Evolutionary conservation across 2,113 vertebrate species (phyloP), one percentile per base, ranked within the genome.

Genomic region (Myiagra hebetior): DNA sequence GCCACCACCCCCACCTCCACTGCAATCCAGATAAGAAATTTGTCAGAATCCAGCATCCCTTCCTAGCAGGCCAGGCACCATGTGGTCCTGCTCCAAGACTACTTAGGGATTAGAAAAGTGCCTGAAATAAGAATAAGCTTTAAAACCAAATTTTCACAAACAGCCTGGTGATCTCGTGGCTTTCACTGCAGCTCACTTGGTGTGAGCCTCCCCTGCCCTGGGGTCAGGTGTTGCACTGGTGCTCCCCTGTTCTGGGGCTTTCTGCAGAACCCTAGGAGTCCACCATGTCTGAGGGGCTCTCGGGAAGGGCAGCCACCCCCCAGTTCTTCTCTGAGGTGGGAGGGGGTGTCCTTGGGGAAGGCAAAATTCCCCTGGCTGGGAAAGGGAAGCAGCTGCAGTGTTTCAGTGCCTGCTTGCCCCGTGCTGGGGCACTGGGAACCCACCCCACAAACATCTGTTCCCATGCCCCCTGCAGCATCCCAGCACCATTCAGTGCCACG

Each of bases 121-220:
- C 92, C 76, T 93, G 89, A 96, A 95, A 94, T 72, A 89, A 68
- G 65, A 91, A 94, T 83, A 72, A 96, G 81, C 84, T 96, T 94
- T 8, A 8, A 28, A 70, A 2, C 3, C 20, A 42, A 10, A 22
- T 35, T 52, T 81, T 46, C 64, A 64, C 91, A 60, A 91, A 50
- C 46, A 73, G 13, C 35, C 22, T 59, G 76, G 47, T 79, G 57
- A 12, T 55, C 33, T 68, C 28, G 26, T 52, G 95, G 69, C 27
- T 35, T 39, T 52, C 16, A 9, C 67, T 81, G 69, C 28, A 55
- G 20, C 23, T 79, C 4, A 0, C 22, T 30, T 16, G 39, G 26
- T 27, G 24, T 15, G 82, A 65, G 19, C 15, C 5, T 26, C 16
- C 47, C 31, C 24, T 78, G 2, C 1, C 44, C 65, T 10, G 13